phyloP scores from a whole-genome alignment of 2,797 vertebrate genomes.

The Pelobates cultripes region DNA sequence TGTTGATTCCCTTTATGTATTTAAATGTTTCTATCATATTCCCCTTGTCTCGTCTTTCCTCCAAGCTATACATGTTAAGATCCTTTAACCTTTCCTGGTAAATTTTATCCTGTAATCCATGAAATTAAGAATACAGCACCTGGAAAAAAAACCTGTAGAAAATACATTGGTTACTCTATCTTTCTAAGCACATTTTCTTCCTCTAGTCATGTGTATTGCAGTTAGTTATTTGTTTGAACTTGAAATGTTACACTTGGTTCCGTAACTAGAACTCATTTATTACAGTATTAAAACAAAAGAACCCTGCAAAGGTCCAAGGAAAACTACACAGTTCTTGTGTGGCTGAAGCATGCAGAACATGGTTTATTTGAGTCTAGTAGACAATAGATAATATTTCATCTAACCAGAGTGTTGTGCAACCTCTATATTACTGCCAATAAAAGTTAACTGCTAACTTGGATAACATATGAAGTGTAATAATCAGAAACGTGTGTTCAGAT shows the following conservation, averaged over 20 bases:
- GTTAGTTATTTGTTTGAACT: neutral
- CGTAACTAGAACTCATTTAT: neutral
- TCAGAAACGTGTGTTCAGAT: slow-evolving; percentile 83
- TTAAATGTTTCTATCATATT: no score
- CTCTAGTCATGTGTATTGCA: no score
- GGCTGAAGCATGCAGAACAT: slow-evolving; percentile 64
- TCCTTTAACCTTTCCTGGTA: no score
- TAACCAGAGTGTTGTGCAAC: slow-evolving; percentile 72
- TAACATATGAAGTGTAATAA: slow-evolving; percentile 86
- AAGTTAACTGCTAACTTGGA: slow-evolving; percentile 79
- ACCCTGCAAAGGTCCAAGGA: slow-evolving; percentile 50
- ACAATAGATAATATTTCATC: slow-evolving; percentile 74
- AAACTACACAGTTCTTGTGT: slow-evolving; percentile 40
- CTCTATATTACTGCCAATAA: slow-evolving; percentile 76
- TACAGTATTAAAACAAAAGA: neutral
- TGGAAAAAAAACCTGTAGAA: no score
- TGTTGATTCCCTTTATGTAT: no score
- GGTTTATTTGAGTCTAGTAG: slow-evolving; percentile 61
- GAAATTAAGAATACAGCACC: no score
- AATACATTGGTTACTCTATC: no score
- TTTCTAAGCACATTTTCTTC: no score
- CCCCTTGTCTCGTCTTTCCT: no score
- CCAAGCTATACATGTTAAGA: no score
- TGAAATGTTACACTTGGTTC: neutral
- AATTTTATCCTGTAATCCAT: no score